Conservation (phyloP, 2,113 vertebrate genomes). For the Ranitomeya variabilis region DNA sequence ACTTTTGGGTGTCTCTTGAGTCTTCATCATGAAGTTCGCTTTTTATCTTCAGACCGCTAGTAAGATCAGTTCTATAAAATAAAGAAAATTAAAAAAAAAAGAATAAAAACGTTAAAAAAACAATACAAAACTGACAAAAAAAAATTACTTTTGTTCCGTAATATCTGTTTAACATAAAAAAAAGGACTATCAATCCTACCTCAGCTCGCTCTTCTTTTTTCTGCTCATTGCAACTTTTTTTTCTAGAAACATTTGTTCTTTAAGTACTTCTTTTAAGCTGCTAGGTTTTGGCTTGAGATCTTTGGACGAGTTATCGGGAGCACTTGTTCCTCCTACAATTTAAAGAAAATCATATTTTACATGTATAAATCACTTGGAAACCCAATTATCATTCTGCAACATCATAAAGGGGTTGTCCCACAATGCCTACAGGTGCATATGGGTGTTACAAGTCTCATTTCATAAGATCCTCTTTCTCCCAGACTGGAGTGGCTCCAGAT, state of each 20-base stretch:
- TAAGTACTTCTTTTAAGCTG: constrained; percentile 91
- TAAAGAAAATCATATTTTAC: background rate
- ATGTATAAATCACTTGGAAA: background rate
- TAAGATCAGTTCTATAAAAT: background rate
- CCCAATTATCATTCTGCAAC: no score
- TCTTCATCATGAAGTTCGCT: constrained; percentile 78
- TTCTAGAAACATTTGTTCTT: constrained; percentile 94
- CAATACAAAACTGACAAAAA: background rate
- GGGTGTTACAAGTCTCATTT: no score
- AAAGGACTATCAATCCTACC: constrained; percentile 67
- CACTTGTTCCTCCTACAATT: constrained; percentile 46
- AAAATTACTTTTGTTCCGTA: no score
- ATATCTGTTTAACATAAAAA: background rate
- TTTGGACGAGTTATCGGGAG: constrained; percentile 69
- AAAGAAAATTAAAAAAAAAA: no score
- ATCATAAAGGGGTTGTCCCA: no score
- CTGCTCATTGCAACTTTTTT: constrained; percentile 96
- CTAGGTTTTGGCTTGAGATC: constrained; percentile 67
- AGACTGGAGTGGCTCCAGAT: no score
- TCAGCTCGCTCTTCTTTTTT: constrained; percentile 89
- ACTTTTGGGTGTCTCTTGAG: constrained; percentile 72
- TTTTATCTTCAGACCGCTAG: constrained; percentile 75
- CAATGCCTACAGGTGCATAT: no score
- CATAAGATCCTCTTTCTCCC: no score
- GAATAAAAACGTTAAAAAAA: background rate